Evolutionary conservation across 2,797 vertebrate genomes (phyloP).

Genomic region (Malurus splendens): DNA sequence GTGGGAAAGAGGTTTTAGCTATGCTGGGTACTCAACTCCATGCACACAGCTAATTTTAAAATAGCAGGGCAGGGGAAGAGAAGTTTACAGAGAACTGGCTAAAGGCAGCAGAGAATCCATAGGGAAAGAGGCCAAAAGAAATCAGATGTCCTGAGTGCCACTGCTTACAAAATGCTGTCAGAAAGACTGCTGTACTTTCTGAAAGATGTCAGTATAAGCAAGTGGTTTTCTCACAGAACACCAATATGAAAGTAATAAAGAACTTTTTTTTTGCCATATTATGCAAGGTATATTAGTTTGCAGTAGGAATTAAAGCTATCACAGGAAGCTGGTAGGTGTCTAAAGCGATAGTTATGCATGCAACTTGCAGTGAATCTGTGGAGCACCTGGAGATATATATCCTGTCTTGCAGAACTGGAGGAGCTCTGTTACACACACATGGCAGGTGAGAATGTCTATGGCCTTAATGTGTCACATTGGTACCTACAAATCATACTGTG

Average conservation of each 20-base stretch:
- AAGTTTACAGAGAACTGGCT: background rate
- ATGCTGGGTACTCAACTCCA: background rate
- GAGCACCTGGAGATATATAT: background rate
- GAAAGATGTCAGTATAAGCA: background rate
- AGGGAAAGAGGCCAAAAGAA: background rate
- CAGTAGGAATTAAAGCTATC: background rate
- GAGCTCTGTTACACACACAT: background rate
- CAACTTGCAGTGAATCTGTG: background rate
- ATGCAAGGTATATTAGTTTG: background rate
- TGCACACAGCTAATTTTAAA: background rate
- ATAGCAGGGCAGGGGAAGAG: background rate
- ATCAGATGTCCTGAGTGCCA: background rate
- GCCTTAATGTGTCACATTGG: background rate
- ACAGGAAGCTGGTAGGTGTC: background rate
- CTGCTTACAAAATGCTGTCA: background rate
- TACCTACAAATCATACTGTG: conserved; percentile 84
- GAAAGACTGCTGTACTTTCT: background rate
- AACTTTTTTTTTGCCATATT: background rate
- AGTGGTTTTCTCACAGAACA: background rate
- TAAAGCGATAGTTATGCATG: background rate
- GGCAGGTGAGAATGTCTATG: accelerated
- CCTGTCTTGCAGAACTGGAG: background rate
- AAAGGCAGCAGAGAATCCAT: background rate
- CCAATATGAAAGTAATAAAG: background rate
- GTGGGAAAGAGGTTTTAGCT: background rate